Evolutionary conservation across 2,797 vertebrate genomes (phyloP), one percentile per base, ranked within the genome.

Genomic region (Pterois miles): DNA sequence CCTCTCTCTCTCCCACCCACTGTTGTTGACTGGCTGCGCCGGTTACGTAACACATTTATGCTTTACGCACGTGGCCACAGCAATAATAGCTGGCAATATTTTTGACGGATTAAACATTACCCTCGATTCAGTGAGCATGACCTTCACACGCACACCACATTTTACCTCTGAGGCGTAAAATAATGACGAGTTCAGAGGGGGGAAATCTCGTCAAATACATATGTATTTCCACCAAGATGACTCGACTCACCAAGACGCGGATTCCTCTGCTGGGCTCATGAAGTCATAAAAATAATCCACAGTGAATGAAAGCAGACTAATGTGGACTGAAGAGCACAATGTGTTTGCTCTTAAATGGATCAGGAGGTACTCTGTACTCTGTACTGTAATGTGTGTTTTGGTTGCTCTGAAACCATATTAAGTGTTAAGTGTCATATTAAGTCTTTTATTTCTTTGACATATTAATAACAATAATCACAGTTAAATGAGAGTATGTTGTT

Each of bases 21-120:
- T 53, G 73, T 58, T 89, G 89, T 89, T 88, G 89, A 89, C 91
- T 84, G 87, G 66, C 68, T 81, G 59, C 2, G 25, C 56, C 23
- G 53, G 86, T 93, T 93, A 92, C 71, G 77, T 92, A 93, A 93
- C 91, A 74, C 81, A 57, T 85, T 77, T 85, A 89, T 91, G 87
- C 82, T 59, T 71, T 23, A 79, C 43, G 82, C 92, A 92, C 89
- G 86, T 93, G 90, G 87, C 85, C 80, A 58, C 80, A 62, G 80
- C 77, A 78, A 71, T 74, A 88, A 85, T 69, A 84, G 80, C 73
- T 10, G 65, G 65, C 76, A 72, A 76, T 74, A 81, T 84, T 65
- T 40, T 65, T 36, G 65, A 74, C 63, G 72, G 65, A 81, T 86
- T 85, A 78, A 71, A 83, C 74, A 36, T 65, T 46, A 59, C 10